These are phyloP conservation scores for Eupeodes luniger DNA, from an alignment of 2,888 invertebrate species.

Conservation along the genomic window DNA sequence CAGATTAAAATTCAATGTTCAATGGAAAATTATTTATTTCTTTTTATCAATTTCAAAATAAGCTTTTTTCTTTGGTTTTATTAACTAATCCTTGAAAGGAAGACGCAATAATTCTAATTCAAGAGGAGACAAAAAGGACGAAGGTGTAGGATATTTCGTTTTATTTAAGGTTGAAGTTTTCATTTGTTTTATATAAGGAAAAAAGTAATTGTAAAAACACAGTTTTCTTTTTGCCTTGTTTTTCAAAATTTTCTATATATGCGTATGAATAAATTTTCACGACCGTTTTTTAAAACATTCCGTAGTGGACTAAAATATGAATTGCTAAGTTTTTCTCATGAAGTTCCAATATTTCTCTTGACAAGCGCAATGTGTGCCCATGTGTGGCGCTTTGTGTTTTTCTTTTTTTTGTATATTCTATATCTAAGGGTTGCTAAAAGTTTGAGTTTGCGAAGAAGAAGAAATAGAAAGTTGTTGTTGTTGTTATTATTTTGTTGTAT, in stretches of 20 bases:
- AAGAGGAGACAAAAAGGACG: conserved; percentile 15
- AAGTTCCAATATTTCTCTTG: conserved; percentile 64
- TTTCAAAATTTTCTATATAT: conserved; percentile 6
- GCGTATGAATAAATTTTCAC: conserved; percentile 73
- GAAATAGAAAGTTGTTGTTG: conserved; percentile 6
- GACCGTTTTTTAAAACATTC: conserved; percentile 83
- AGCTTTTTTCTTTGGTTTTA: conserved; percentile 27
- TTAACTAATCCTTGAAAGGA: conserved; percentile 11
- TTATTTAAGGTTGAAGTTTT: not conserved
- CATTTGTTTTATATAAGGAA: conserved; percentile 3
- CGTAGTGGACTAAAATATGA: conserved; percentile 82
- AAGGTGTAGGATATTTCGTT: no score
- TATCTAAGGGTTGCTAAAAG: conserved; percentile 67
- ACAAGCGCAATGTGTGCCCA: conserved; percentile 67
- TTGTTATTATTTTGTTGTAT: conserved; percentile 16
- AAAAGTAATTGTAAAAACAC: conserved; percentile 42
- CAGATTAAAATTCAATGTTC: conserved; percentile 43
- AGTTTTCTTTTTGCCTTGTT: conserved; percentile 11
- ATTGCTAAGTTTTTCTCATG: conserved; percentile 71
- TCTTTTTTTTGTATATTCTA: conserved; percentile 28
- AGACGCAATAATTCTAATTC: not conserved
- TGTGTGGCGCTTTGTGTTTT: conserved; percentile 37
- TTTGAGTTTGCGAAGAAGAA: conserved; percentile 60
- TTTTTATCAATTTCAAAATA: conserved; percentile 1
- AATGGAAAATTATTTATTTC: conserved; percentile 2